These are phyloP conservation scores for Lemur catta DNA, from an alignment of 2,797 vertebrate species.

Conservation along the genomic window DNA sequence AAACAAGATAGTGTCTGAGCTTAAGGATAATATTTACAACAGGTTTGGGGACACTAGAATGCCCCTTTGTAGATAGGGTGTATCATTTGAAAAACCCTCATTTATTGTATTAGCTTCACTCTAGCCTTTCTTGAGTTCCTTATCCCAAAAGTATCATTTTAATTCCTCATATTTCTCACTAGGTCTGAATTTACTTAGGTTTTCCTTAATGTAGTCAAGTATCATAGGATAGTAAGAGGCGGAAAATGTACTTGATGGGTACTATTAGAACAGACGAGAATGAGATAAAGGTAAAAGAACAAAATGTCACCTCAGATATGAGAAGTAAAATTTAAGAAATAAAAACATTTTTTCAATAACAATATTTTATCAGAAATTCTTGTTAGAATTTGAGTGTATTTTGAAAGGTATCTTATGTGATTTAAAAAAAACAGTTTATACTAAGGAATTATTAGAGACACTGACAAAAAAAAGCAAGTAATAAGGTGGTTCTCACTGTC, in stretches of 20 bases:
- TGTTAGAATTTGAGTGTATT: background rate
- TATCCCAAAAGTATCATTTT: background rate
- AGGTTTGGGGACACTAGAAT: background rate
- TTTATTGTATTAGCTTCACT: background rate
- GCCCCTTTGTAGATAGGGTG: background rate
- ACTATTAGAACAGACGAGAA: background rate
- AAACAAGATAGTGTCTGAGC: background rate
- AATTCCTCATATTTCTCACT: background rate
- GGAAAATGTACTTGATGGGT: background rate
- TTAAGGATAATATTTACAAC: background rate
- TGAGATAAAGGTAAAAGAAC: background rate
- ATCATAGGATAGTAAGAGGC: background rate
- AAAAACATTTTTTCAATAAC: background rate
- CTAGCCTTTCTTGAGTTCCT: background rate
- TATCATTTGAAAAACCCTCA: background rate
- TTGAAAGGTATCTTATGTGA: background rate
- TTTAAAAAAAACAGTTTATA: background rate
- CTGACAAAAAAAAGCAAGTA: background rate
- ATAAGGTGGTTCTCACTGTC: background rate
- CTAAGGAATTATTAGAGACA: background rate
- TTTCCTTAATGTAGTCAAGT: background rate
- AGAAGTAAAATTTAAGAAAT: background rate
- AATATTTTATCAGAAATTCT: background rate
- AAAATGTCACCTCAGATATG: background rate
- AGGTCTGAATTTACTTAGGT: background rate